Percentiles rank a stretch among this genome's conserved stretches.
phyloP scores from a whole-genome alignment of 2,888 invertebrate genomes.

The Scrobipalpa atriplicella region DNA sequence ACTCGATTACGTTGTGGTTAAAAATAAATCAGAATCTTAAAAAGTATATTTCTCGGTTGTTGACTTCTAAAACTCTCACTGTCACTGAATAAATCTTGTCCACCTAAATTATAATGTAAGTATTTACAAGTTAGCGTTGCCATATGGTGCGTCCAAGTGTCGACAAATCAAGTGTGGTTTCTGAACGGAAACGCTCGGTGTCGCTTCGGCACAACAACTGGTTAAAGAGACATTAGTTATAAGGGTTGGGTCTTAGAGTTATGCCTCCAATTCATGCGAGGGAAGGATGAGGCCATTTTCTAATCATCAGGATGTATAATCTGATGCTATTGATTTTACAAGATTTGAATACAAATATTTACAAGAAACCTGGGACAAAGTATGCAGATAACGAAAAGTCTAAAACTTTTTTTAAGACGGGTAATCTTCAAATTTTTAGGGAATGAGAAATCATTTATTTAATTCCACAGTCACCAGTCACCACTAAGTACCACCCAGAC shows the following conservation, averaged over 20 bases:
- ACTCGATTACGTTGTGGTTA: conserved; percentile 5
- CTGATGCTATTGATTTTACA: not conserved
- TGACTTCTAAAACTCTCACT: not conserved
- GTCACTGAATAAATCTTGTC: conserved; percentile 1
- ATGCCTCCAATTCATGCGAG: conserved; percentile 7
- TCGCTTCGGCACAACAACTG: conserved; percentile 56
- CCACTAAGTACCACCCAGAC: no score
- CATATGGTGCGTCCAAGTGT: conserved; percentile 70
- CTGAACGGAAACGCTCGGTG: conserved; percentile 70
- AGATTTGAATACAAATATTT: no score
- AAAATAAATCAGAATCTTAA: conserved; percentile 4
- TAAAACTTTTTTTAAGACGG: no score
- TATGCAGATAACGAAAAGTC: no score
- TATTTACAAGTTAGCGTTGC: conserved; percentile 48
- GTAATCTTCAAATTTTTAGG: no score
- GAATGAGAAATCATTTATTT: no score
- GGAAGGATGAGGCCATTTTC: not conserved
- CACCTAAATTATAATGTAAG: conserved; percentile 6
- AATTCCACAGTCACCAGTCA: no score
- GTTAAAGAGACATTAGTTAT: conserved; percentile 67
- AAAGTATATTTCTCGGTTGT: not conserved
- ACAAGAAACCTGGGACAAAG: no score
- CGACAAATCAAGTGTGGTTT: conserved; percentile 79
- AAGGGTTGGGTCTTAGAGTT: conserved; percentile 43
- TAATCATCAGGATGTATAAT: not conserved